Conservation (phyloP, 2,888 invertebrate genomes). For the Stegophylla sp. region DNA sequence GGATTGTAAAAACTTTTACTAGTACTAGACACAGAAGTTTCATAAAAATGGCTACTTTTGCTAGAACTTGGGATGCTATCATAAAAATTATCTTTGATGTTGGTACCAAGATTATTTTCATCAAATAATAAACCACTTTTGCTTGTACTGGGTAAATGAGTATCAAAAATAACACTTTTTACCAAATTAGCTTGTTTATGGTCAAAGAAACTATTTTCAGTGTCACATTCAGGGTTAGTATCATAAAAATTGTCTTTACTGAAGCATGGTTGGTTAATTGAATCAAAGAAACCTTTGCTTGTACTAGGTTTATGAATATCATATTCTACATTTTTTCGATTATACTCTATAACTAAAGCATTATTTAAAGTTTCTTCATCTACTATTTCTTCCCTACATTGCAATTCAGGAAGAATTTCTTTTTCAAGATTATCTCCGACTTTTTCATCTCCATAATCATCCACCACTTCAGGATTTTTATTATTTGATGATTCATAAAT, state of each 20-base stretch:
- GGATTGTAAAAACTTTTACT: constrained; percentile 5
- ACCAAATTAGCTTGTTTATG: background rate
- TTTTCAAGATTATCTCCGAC: background rate
- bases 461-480: background rate
- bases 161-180: constrained; percentile 15
- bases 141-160: background rate
- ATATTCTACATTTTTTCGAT: background rate
- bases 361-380: constrained; percentile 28
- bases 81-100: background rate
- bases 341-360: constrained; percentile 11
- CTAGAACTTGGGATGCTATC: background rate
- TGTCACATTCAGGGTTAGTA: background rate
- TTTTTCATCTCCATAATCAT: background rate
- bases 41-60: constrained; percentile 5
- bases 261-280: background rate
- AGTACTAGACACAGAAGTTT: background rate
- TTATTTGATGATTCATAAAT: background rate
- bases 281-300: constrained; percentile 31
- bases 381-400: constrained; percentile 34
- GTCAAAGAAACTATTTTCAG: constrained; percentile 4
- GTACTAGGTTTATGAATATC: constrained; percentile 29
- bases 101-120: background rate
- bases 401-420: background rate
- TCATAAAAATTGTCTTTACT: background rate
- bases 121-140: background rate